Evolutionary conservation across 2,888 invertebrate genomes (phyloP).

Genomic region (Smittia sp.): DNA sequence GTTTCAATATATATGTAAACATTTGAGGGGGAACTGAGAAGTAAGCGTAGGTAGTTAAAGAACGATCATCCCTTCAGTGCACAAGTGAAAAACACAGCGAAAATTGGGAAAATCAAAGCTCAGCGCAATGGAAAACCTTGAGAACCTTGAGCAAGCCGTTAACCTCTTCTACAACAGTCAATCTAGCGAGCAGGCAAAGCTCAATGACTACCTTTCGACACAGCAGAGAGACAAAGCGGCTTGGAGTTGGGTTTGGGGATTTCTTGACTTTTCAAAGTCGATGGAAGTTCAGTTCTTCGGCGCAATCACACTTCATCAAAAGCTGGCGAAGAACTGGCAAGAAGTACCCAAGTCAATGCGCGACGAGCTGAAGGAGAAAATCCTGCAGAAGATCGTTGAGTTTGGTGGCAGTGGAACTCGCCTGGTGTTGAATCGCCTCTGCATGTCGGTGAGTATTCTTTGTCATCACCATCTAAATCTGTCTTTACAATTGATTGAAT

Average conservation of each 20-base stretch:
- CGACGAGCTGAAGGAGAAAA: slow-evolving; percentile 70
- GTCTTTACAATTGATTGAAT: neutral
- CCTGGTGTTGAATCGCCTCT: slow-evolving; percentile 79
- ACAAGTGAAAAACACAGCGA: too few species aligned
- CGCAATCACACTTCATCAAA: slow-evolving; percentile 84
- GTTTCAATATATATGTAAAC: too few species aligned
- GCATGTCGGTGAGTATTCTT: slow-evolving; percentile 68
- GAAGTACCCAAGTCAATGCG: slow-evolving; percentile 81
- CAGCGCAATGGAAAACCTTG: slow-evolving; percentile 6
- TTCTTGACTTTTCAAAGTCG: slow-evolving; percentile 52
- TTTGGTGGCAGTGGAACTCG: slow-evolving; percentile 75
- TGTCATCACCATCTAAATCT: too few species aligned
- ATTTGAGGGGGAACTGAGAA: too few species aligned
- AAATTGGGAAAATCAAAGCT: too few species aligned
- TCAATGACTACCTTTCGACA: slow-evolving; percentile 81
- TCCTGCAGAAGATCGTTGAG: slow-evolving; percentile 72
- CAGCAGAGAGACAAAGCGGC: neutral
- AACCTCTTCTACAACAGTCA: slow-evolving; percentile 52
- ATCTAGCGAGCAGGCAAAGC: slow-evolving; percentile 67
- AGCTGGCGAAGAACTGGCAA: slow-evolving; percentile 82
- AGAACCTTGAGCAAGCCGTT: slow-evolving; percentile 51
- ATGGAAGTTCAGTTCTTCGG: slow-evolving; percentile 93
- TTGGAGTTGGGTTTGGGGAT: slow-evolving; percentile 21
- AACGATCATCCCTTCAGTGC: too few species aligned
- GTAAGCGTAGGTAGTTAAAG: too few species aligned